Percentiles rank a stretch among this genome's conserved stretches.
Conservation (phyloP, 2,888 invertebrate genomes). For the Notodonta ziczac region DNA sequence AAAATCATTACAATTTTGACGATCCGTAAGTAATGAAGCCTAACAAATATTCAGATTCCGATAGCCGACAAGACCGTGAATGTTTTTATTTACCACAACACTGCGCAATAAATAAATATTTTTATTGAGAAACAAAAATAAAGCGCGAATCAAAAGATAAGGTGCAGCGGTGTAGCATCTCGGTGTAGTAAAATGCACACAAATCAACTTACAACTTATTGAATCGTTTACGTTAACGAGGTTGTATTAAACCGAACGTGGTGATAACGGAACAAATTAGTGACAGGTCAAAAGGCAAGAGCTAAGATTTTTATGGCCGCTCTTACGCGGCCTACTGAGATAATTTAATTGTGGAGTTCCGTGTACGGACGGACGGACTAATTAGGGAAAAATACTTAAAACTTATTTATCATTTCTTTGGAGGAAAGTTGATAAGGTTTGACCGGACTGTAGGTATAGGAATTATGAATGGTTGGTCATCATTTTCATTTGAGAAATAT, state of each 20-base stretch:
- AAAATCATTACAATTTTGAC: too few relatives aligned
- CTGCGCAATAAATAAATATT: too few relatives aligned
- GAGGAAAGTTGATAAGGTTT: not conserved
- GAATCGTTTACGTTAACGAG: not conserved
- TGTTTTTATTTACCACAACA: too few relatives aligned
- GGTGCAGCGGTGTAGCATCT: too few relatives aligned
- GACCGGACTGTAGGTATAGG: not conserved
- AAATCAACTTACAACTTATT: not conserved
- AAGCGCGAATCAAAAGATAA: too few relatives aligned
- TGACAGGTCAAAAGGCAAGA: conserved; percentile 4
- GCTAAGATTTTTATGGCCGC: not conserved
- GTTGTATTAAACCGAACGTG: not conserved
- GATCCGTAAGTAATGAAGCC: too few relatives aligned
- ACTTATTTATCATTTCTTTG: not conserved
- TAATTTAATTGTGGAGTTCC: not conserved
- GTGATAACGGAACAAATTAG: not conserved
- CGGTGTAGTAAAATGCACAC: too few relatives aligned
- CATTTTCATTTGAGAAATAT: too few relatives aligned
- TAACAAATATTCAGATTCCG: too few relatives aligned
- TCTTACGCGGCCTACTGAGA: not conserved
- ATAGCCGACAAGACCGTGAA: too few relatives aligned
- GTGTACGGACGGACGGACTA: not conserved
- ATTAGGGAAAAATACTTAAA: not conserved
- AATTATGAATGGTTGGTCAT: too few relatives aligned
- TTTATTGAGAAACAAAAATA: too few relatives aligned